These are phyloP conservation scores for Syngnathus typhle DNA, from an alignment of 2,113 vertebrate genomes.

Conservation along the genomic window DNA sequence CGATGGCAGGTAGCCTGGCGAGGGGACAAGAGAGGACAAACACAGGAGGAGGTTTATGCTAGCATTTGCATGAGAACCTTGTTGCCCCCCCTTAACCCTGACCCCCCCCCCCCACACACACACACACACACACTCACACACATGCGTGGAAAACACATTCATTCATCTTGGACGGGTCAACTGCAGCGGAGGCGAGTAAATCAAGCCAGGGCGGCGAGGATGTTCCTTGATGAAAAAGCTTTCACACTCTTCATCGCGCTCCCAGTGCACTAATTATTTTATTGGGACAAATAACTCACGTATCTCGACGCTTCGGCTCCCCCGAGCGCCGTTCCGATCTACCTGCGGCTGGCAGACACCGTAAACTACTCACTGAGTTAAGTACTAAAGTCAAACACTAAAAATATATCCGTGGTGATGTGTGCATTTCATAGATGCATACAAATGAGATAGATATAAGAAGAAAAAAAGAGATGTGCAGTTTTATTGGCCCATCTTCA, in stretches of 20 bases:
- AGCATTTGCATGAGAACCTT: slow-evolving; percentile 49
- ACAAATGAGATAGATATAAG: too few species aligned
- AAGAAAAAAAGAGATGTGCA: too few species aligned
- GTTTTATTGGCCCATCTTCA: not conserved
- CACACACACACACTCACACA: too few species aligned
- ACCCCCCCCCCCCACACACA: too few species aligned
- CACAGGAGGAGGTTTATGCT: slow-evolving; percentile 56
- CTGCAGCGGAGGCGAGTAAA: slow-evolving; percentile 48
- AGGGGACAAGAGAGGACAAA: slow-evolving; percentile 53
- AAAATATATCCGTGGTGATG: too few species aligned
- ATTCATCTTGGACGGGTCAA: slow-evolving; percentile 58
- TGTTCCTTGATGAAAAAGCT: slow-evolving; percentile 65
- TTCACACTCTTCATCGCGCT: slow-evolving; percentile 47
- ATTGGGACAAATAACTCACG: slow-evolving; percentile 64
- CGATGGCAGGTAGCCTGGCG: slow-evolving; percentile 69
- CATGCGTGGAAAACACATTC: slow-evolving; percentile 54
- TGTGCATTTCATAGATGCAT: too few species aligned
- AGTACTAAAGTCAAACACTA: not conserved
- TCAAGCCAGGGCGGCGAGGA: slow-evolving; percentile 53
- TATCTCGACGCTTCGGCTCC: slow-evolving; percentile 40
- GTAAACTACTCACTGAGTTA: not conserved
- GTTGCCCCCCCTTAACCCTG: too few species aligned
- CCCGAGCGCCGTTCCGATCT: slow-evolving; percentile 27
- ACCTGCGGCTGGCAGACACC: slow-evolving; percentile 14
- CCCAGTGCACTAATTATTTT: slow-evolving; percentile 63